Evolutionary conservation across 1,140 invertebrate genomes (phyloP), one percentile per base, ranked within the genome.

Genomic region (Drosophila santomea): DNA sequence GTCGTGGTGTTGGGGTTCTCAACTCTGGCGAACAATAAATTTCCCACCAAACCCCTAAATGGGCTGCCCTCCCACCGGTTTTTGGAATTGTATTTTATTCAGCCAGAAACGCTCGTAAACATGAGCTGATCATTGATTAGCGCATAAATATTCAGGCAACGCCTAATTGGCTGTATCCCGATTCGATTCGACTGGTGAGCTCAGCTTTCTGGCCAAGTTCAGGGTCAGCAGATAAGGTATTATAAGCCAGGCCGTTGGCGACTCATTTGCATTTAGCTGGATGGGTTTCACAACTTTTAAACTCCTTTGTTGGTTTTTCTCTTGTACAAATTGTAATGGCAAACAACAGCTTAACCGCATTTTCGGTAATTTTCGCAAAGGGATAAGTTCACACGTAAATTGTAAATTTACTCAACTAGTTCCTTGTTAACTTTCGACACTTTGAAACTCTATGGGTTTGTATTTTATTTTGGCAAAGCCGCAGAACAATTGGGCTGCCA

Each of bases 91-190:
- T 51, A 54, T 72, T 32, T 32, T 72, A 58, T 71, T 61, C 41
- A 47, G 11, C 43, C 63, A 44, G 52, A 71, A 71, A 45, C 10
- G 45, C 55, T 44, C 59, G 62, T 81, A 81, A 80, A 80, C 52
- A 80, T 25, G 36, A 56, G 36, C 20, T 48, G 54, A 60, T 55
- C 71, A 83, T 84, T 83, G 80, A 83, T 82, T 79, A 79, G 64
- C 80, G 80, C 74, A 80, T 80, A 84, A 83, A 83, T 81, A 82
- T 81, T 78, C 79, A 82, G 74, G 74, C 55, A 62, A 48, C 44
- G 56, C 44, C 59, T 62, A 76, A 80, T 71, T 71, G 64, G 67
- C 67, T 25, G n/a, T 17, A 25, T 20, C 32, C 23, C 54, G 32
- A 43, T 47, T 35, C 45, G 23, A 32, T 51, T 32, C 20, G 35